A percentile compares a stretch with the other conserved stretches of the same genome.
Evolutionary conservation across 2,888 invertebrate species (phyloP).

Genomic region (Eupeodes luniger): DNA sequence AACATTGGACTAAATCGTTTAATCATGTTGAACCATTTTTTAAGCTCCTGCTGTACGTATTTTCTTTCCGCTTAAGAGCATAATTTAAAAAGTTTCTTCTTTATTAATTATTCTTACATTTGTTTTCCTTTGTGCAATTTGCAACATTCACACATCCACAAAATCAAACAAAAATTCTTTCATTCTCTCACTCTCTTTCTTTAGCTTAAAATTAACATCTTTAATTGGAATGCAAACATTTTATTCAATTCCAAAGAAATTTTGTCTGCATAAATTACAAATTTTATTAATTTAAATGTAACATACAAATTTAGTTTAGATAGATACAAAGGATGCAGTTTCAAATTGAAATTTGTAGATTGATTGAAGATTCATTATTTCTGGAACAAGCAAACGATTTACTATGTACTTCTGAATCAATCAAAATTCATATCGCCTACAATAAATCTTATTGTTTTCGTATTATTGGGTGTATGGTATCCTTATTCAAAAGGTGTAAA

Average conservation of each 20-base stretch:
- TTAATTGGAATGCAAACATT: conserved; percentile 31
- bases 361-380: conserved; percentile 10
- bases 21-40: too few relatives aligned
- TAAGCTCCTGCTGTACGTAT: too few relatives aligned
- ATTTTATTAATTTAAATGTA: conserved; percentile 63
- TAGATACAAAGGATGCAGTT: background rate
- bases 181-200: background rate
- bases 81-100: too few relatives aligned
- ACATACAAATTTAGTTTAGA: background rate
- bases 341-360: conserved; percentile 1
- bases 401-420: conserved; percentile 34
- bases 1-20: too few relatives aligned
- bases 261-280: conserved; percentile 54
- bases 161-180: too few relatives aligned
- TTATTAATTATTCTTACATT: too few relatives aligned
- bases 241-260: conserved; percentile 35
- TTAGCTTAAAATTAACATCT: background rate
- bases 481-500: too few relatives aligned
- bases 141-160: too few relatives aligned
- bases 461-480: too few relatives aligned
- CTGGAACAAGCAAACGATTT: conserved; percentile 46
- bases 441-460: conserved; percentile 21
- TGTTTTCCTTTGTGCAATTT: too few relatives aligned
- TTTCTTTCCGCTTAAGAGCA: too few relatives aligned
- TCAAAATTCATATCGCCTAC: conserved; percentile 69